Evolutionary conservation across 1,140 invertebrate genomes (phyloP), one percentile per base, ranked within the genome.

Genomic region (Druon quercuslanigerum): DNA sequence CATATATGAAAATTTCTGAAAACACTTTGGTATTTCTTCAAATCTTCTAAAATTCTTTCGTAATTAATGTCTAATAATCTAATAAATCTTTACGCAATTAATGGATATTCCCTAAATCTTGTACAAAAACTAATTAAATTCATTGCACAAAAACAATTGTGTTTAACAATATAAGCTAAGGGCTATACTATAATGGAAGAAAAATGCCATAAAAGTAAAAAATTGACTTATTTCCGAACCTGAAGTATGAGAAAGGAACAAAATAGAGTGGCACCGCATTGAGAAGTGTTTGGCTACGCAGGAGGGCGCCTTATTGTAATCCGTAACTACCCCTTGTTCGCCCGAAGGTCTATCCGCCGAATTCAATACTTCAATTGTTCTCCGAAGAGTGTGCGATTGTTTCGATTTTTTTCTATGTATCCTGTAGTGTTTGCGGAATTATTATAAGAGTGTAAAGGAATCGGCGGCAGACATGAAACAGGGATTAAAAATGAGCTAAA

Each of bases 301-400:
- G 85, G 82, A 84, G 85, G 85, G 84, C 81, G 84, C 85, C 82
- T 56, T 70, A 85, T 83, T 86, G 84, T 84, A 80, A 82, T 71
- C 79, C 56, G 71, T 76, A 52, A 50, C 79, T 81, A 71, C 83
- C 82, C 60, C 79, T 85, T 66, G 73, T 33, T 76, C 75, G 50
- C 54, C 54, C 57, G 66, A 76, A 75, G 71, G 54, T 50, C 71
- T 20, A 82, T 84, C 51, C 46, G 52, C n/a, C 72, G 57, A 76
- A 51, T 78, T 83, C 83, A 85, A 85, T 85, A 60, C 78, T 54
- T 52, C 71, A 76, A 84, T 84, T 80, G 80, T 77, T 77, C 57
- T 78, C 72, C 51, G 77, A 80, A 82, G 71, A 78, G 50, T 73
- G 70, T 80, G 50, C 73, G 73, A 82, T 84, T 84, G 80, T 84